Evolutionary conservation across 2,888 invertebrate species (phyloP), one percentile per base, ranked within the genome.

Genomic region (Napeogenes inachia): DNA sequence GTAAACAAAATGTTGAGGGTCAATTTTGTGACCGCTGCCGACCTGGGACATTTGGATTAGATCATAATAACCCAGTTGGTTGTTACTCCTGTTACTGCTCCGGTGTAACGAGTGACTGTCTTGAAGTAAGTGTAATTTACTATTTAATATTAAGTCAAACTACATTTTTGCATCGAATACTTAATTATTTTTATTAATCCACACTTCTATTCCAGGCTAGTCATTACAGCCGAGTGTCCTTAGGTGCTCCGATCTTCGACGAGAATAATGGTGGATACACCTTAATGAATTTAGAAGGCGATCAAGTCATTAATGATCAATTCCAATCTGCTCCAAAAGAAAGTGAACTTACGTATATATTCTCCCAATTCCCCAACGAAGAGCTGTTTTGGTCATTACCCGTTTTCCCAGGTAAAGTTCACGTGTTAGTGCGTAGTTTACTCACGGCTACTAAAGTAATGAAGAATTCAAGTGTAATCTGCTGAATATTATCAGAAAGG

Each of bases 21-120:
- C 78, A 88, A 0, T 90, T 89, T 56, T 98, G 98, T 78, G 93
- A 95, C 77, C 92, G 92, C 32, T 98, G 98, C 78, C 91, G 94
- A 4, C 89, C 92, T 4, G 95, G 96, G 5, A 95, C 95, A 0
- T 98, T 95, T 79, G 95, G 96, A 30, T 89, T 98, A 0, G 93
- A 94, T 30, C 77, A 81, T 0, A 82, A 82, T 13, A 95, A 97
- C 81, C 92, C 93, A 0, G 92, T 93, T 56, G 98, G 98, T 10
- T 99, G 98, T 79, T 92, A 93, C 55, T 91, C 94, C 60, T 99
- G 98, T 80, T 98, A 94, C 91, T 99, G 98, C 82, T 97, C 96
- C 32, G 96, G 96, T 12, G 93, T 95, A 8, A 93, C 95, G 0
- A 89, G 88, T 3, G 92, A 94, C 42, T 99, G 98, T 78, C 91